Evolutionary conservation across 2,888 invertebrate genomes (phyloP).

Genomic region (Plagodis pulveraria): DNA sequence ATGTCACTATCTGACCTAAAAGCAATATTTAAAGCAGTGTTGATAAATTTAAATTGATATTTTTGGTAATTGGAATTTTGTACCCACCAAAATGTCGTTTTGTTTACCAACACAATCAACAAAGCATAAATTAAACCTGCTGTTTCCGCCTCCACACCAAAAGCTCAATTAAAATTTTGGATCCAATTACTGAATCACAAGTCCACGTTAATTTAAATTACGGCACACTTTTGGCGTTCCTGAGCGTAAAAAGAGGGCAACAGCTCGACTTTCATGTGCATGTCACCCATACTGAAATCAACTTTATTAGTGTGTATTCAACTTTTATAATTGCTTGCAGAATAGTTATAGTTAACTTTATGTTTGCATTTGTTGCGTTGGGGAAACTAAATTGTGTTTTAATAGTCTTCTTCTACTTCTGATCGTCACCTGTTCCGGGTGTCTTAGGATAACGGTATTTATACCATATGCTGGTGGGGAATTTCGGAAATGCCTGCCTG

Average conservation of each 20-base stretch:
- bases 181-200: constrained; percentile 29
- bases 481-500: too few relatives aligned
- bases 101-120: constrained; percentile 7
- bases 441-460: too few relatives aligned
- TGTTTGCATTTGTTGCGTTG: too few relatives aligned
- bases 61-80: neutral
- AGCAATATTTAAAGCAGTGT: neutral
- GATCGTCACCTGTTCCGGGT: too few relatives aligned
- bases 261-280: neutral
- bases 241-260: constrained; percentile 7
- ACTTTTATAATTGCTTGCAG: neutral
- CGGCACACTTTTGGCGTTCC: constrained; percentile 23
- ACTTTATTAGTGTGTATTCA: neutral
- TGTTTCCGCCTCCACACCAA: constrained; percentile 13
- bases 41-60: neutral
- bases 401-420: too few relatives aligned
- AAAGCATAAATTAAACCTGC: constrained; percentile 2
- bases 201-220: constrained; percentile 32
- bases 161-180: constrained; percentile 30
- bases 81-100: constrained; percentile 5
- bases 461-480: too few relatives aligned
- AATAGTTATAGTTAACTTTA: neutral
- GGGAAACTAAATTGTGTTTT: too few relatives aligned
- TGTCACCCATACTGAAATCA: constrained; percentile 1
- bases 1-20: neutral